Conservation (phyloP, 2,113 vertebrate genomes). For the Triplophysa rosa region DNA sequence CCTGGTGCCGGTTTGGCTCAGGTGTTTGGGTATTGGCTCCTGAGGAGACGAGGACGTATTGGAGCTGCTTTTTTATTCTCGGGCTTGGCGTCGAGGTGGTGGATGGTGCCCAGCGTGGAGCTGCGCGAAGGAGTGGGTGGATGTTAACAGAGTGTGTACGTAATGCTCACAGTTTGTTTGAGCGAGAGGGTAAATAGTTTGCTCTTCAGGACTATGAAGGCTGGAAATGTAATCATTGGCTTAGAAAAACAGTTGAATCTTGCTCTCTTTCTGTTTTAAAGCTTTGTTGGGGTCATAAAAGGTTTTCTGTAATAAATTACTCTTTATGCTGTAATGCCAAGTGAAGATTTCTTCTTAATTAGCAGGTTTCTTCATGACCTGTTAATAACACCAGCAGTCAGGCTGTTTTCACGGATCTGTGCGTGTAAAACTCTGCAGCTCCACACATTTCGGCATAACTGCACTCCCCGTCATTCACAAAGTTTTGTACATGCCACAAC, state of each 20-base stretch:
- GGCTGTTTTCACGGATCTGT: too few species aligned
- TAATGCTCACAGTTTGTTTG: constrained; percentile 67
- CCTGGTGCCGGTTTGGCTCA: not conserved
- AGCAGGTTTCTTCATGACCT: constrained; percentile 17
- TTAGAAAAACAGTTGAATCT: not conserved
- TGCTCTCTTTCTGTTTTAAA: not conserved
- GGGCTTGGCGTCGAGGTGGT: not conserved
- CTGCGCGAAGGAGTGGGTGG: constrained; percentile 44
- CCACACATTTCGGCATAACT: too few species aligned
- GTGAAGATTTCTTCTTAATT: constrained; percentile 3
- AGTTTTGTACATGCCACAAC: too few species aligned
- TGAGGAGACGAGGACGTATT: not conserved
- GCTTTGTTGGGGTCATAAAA: not conserved
- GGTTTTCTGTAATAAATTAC: constrained; percentile 9
- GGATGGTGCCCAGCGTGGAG: constrained; percentile 44
- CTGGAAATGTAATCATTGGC: not conserved
- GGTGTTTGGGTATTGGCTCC: constrained; percentile 12
- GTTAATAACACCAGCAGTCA: not conserved
- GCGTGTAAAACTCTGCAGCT: too few species aligned
- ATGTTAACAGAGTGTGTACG: constrained; percentile 10
- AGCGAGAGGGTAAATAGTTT: constrained; percentile 37
- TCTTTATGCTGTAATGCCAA: constrained; percentile 1
- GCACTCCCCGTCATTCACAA: too few species aligned
- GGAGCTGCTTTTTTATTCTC: constrained; percentile 8
- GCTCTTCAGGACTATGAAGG: not conserved